Evolutionary conservation across 2,113 vertebrate species (phyloP).

Genomic region (Campylomormyrus numenius): DNA sequence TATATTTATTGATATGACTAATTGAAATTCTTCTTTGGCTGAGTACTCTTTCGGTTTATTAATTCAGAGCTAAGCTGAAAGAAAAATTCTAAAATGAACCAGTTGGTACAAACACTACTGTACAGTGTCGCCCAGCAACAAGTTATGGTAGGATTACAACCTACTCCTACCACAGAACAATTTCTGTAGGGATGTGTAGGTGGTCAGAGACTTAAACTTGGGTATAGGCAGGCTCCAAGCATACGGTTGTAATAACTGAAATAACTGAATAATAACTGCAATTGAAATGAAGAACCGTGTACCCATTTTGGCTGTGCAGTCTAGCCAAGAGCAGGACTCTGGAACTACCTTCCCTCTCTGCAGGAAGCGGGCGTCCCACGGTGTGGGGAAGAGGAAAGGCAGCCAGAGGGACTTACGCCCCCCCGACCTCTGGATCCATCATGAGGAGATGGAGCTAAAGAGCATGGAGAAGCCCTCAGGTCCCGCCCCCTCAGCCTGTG

Average conservation of each 20-base stretch:
- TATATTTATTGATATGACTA: neutral
- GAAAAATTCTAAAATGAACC: neutral
- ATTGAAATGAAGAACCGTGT: neutral
- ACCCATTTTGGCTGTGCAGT: neutral
- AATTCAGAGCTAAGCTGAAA: neutral
- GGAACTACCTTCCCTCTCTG: neutral
- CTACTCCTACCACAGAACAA: neutral
- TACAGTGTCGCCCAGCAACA: neutral
- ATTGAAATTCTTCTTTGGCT: neutral
- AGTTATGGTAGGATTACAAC: neutral
- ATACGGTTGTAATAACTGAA: neutral
- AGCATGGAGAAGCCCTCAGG: conserved; percentile 82
- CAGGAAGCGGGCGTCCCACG: conserved; percentile 82
- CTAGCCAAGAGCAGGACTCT: neutral
- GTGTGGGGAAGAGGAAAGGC: conserved; percentile 78
- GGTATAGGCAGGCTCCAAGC: neutral
- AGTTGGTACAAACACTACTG: neutral
- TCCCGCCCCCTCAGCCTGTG: conserved; percentile 62
- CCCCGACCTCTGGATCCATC: conserved; percentile 93
- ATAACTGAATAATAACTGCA: neutral
- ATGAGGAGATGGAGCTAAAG: conserved; percentile 97
- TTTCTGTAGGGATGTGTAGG: neutral
- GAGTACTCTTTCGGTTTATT: neutral
- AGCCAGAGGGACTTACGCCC: conserved; percentile 90
- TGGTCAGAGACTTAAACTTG: neutral